These are phyloP conservation scores for Talpa occidentalis DNA, from an alignment of 2,113 vertebrate genomes.

Conservation along the genomic window DNA sequence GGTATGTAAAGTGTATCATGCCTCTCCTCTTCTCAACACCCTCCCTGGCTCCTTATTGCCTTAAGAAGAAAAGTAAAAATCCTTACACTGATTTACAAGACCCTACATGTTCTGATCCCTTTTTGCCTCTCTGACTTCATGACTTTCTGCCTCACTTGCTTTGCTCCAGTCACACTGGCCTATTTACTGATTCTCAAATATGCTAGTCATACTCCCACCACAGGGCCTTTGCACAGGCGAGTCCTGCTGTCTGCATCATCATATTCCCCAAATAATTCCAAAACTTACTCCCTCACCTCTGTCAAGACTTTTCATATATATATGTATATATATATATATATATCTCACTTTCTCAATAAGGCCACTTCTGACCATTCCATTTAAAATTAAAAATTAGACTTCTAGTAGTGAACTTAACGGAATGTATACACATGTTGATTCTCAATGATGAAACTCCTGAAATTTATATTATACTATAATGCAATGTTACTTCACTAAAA, in stretches of 20 bases:
- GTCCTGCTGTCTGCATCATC: not conserved
- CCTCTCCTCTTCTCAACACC: not conserved
- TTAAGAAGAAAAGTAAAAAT: not conserved
- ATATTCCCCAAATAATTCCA: not conserved
- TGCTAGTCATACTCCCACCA: not conserved
- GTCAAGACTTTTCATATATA: not conserved
- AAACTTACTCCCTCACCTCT: not conserved
- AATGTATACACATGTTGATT: no score
- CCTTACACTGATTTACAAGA: not conserved
- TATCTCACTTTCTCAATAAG: not conserved
- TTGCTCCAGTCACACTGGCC: not conserved
- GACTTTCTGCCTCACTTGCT: not conserved
- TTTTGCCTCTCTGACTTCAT: not conserved
- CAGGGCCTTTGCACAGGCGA: not conserved
- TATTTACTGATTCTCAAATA: not conserved
- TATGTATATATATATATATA: not conserved
- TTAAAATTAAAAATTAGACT: not conserved
- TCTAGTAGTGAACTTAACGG: no score
- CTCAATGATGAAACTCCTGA: no score
- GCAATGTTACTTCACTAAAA: no score
- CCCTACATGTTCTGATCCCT: not conserved
- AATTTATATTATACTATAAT: no score
- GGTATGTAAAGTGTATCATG: rapidly evolving
- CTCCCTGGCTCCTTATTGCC: not conserved
- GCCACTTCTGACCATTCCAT: not conserved